Percentiles rank a stretch among this genome's conserved stretches.
Evolutionary conservation across 1,140 invertebrate species (phyloP).

Genomic region (Limonius californicus): DNA sequence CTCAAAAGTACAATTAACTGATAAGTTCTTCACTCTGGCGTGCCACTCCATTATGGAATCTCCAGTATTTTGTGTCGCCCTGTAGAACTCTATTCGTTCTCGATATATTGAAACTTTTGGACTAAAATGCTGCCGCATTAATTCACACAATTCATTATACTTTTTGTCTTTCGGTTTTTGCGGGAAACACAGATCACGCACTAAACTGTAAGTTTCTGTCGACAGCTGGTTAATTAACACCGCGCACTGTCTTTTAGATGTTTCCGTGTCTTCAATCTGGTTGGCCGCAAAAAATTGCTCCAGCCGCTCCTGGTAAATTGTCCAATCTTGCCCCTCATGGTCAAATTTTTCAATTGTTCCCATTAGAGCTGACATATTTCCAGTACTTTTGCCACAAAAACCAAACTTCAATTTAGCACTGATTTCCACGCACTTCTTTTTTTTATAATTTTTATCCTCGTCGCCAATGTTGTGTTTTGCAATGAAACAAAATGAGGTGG

Average conservation of each 20-base stretch:
- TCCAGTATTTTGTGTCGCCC: not conserved
- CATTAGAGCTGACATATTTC: not conserved
- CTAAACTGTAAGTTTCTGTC: not conserved
- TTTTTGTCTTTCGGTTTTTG: not conserved
- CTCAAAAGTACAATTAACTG: conserved; percentile 14
- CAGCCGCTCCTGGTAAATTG: not conserved
- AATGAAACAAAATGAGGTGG: no score
- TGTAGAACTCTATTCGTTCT: conserved; percentile 13
- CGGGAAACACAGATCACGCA: not conserved
- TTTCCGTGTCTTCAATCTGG: not conserved
- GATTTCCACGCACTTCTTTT: no score
- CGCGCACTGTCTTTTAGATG: not conserved
- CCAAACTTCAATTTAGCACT: no score
- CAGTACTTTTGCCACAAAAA: not conserved
- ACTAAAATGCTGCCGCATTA: not conserved
- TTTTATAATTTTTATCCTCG: not conserved
- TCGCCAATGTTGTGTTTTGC: not conserved
- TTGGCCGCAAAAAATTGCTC: conserved; percentile 11
- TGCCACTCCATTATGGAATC: not conserved
- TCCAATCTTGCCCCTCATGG: not conserved
- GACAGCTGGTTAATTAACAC: not conserved
- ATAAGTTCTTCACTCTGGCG: conserved; percentile 5
- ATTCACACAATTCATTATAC: conserved; percentile 9
- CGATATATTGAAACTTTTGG: not conserved
- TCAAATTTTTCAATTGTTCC: not conserved